A percentile compares a stretch with the other conserved stretches of the same genome.
These are phyloP conservation scores for Chorisops tibialis DNA, from an alignment of 2,888 invertebrate genomes.

Conservation along the genomic window DNA sequence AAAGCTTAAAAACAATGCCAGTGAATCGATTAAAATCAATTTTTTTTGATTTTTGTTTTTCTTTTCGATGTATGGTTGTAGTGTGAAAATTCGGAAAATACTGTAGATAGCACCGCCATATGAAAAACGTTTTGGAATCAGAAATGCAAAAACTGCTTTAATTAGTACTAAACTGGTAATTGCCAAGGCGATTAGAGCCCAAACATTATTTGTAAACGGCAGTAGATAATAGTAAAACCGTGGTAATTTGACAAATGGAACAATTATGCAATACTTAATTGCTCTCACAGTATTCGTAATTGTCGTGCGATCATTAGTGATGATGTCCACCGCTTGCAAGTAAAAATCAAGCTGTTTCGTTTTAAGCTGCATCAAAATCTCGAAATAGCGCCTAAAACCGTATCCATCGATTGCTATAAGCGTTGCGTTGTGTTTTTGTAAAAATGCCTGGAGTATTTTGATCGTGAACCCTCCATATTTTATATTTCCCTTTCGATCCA, in stretches of 20 bases:
- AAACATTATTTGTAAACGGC: background rate
- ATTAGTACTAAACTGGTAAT: background rate
- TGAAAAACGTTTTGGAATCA: background rate
- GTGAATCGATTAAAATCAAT: no score
- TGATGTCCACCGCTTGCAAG: background rate
- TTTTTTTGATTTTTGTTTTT: no score
- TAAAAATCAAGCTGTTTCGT: background rate
- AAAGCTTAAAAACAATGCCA: background rate
- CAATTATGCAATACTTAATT: background rate
- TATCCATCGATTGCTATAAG: background rate
- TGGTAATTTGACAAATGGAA: background rate
- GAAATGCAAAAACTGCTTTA: background rate
- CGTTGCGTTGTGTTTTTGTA: background rate
- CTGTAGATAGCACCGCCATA: background rate
- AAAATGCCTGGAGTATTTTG: background rate
- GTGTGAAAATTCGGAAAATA: background rate
- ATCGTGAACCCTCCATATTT: background rate
- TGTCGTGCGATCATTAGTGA: background rate
- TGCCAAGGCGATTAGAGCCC: background rate
- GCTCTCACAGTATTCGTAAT: no score
- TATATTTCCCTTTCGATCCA: background rate
- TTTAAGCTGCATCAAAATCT: background rate
- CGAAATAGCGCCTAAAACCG: background rate
- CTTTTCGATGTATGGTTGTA: background rate
- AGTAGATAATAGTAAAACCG: background rate